Base-by-base conservation (phyloP, 2,113 vertebrate species). In the Marcusenius ussheri region DNA sequence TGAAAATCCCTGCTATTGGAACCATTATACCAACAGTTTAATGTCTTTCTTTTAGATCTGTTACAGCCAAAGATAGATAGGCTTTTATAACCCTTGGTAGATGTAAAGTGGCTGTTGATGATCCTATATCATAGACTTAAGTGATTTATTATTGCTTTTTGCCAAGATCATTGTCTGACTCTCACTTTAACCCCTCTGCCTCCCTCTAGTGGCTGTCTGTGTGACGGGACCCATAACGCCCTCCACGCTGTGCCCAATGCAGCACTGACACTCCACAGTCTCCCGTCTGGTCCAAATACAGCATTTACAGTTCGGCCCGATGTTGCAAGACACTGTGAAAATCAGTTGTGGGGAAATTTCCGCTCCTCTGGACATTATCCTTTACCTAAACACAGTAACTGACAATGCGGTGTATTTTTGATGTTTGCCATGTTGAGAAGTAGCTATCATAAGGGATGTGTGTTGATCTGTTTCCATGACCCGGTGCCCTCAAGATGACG, bases 351-450 rank as follows among this genome's bases (percentile, higher is more conserved):
- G 97, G 96, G 93, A 93, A 95, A 92, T 94, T 97, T 97, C 97
- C 93, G 96, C 96, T 97, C 96, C 96, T 96, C 96, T 98, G 96
- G 97, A 97, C 97, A 97, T 98, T 96, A 96, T 94, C 96, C 96
- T 97, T 97, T 93, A 96, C 96, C 96, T 97, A 95, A 95, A 93
- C 88, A 91, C 0, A 49, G 92, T 91, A 87, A 90, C 90, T 89
- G 88, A 92, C 90, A 93, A 93, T 27, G 50, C 47, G 0, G 46
- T 80, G 47, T 66, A 88, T 47, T 86, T 80, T 74, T 87, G 83
- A 94, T 93, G 95, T 96, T 95, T 95, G 94, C 93, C 88, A 93
- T 94, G 91, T 94, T 96, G 95, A 95, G 94, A 94, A 95, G 94
- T 95, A 95, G 96, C 93, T 96, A 96, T 96, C 77, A 42, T 53